Evolutionary conservation across 2,888 invertebrate species (phyloP), one percentile per base, ranked within the genome.

Genomic region (Philereme vetulata): DNA sequence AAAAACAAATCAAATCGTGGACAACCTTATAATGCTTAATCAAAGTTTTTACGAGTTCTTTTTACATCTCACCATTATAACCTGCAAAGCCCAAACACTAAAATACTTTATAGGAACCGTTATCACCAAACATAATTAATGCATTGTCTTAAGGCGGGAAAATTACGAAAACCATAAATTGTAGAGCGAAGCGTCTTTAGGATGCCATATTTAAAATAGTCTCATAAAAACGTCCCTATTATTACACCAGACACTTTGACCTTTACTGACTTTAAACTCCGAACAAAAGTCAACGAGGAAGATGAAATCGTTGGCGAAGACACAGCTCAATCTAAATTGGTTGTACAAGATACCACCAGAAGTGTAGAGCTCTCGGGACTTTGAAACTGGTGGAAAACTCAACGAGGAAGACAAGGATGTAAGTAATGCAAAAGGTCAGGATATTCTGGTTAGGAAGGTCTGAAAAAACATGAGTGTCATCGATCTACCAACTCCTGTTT

Each of bases 131-230:
- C 78, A 88, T 89, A 90, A 90, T 90, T 90, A 90, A 88, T 87
- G 85, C 88, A 88, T 90, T 90, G 90, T 90, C 82, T 90, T 81
- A 58, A 59, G 58, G 55, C 60, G 60, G 78, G 79, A 81, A 86
- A 88, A 86, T 88, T 88, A 90, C 83, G 79, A 78, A 77, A 76
- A 68, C 80, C 85, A 84, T 90, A 90, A 91, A 90, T 86, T 78
- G 75, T 82, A 75, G 73, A 77, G 81, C 76, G 72, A 70, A 71
- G 79, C 76, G 80, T 80, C 77, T 85, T 86, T 83, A 76, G 79
- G 84, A 84, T 72, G 84, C 82, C 85, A 88, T 89, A 88, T 90
- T 90, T 88, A 89, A 90, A 90, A 88, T 85, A 84, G 86, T 84
- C 80, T 78, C 80, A 82, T 90, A 88, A 90, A 90, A 90, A 85